phyloP scores from a whole-genome alignment of 2,888 invertebrate genomes.

The Erebia aethiops region DNA sequence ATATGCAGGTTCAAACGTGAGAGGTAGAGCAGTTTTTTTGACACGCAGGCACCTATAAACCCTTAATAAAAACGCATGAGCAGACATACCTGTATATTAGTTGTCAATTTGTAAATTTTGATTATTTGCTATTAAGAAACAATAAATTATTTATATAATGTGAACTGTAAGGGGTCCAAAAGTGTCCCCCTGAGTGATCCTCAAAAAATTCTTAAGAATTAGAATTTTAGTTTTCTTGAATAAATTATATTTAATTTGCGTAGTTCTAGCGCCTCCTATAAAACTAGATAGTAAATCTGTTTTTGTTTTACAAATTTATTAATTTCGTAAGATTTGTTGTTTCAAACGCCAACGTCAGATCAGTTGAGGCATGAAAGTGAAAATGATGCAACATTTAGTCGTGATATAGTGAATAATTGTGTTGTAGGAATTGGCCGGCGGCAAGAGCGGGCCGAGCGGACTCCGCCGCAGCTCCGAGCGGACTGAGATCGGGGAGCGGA shows the following conservation, averaged over 20 bases:
- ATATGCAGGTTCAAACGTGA: too few relatives aligned
- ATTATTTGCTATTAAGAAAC: background rate
- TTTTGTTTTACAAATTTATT: background rate
- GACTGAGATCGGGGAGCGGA: conserved; percentile 53
- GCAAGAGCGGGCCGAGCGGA: conserved; percentile 58
- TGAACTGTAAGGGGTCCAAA: background rate
- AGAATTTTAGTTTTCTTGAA: background rate
- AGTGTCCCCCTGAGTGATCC: background rate
- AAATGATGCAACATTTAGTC: background rate
- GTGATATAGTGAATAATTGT: background rate
- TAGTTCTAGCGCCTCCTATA: background rate
- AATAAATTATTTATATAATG: background rate
- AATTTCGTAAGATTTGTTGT: too few relatives aligned
- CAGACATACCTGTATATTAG: background rate
- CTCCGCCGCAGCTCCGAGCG: conserved; percentile 69
- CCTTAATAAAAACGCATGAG: conserved; percentile 2
- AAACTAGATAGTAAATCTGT: background rate
- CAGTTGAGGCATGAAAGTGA: background rate
- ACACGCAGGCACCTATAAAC: too few relatives aligned
- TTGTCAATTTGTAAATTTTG: background rate
- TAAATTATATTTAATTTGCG: too few relatives aligned
- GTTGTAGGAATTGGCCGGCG: conserved; percentile 72
- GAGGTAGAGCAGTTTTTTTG: too few relatives aligned
- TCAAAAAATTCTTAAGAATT: background rate
- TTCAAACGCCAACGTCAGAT: background rate